Base-by-base conservation (phyloP, 2,113 vertebrate species). In the Malaclemys terrapin region DNA sequence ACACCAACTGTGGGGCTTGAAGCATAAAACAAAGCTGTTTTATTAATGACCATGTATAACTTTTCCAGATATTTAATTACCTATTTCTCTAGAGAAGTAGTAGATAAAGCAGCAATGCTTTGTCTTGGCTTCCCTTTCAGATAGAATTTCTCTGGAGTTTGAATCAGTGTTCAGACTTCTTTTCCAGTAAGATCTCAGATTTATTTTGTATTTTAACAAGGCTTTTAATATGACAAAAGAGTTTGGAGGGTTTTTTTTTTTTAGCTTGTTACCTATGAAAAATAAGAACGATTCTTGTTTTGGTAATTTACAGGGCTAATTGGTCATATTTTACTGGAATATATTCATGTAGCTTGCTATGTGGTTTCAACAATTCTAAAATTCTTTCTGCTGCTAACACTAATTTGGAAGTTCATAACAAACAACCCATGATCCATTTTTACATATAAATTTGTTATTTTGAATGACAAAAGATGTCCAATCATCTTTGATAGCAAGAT, bases 71-170 rank as follows among this genome's bases (percentile, higher is more conserved):
- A 85, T 57, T 84, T 92, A 84, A 94, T 90, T 91, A 90, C 29
- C 88, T 27, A 54, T 47, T 27, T 49, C 82, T 87, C 82, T 91
- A 65, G 50, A 84, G 76, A 25, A 93, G 84, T 38, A 85, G 76
- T 14, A 27, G 24, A 89, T 94, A 83, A 88, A 75, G 62, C 42
- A 87, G 88, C 90, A 93, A 92, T 89, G 84, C 91, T 59, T 89
- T 94, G 95, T 96, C 90, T 90, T 12, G 85, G 82, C 22, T 87
- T 91, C 31, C 78, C 72, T 95, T 56, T 16, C 27, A 91, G 91
- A 91, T 57, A 95, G 84, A 59, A 88, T 93, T 95, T 89, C 90
- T 75, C 83, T 91, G 62, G 49, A 93, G 53, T 78, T 84, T 95
- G 85, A 80, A 83, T 87, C 75, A 78, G 81, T 89, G 88, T 50